These are phyloP conservation scores for Acrobasis suavella DNA, from an alignment of 2,888 invertebrate genomes.

Conservation along the genomic window DNA sequence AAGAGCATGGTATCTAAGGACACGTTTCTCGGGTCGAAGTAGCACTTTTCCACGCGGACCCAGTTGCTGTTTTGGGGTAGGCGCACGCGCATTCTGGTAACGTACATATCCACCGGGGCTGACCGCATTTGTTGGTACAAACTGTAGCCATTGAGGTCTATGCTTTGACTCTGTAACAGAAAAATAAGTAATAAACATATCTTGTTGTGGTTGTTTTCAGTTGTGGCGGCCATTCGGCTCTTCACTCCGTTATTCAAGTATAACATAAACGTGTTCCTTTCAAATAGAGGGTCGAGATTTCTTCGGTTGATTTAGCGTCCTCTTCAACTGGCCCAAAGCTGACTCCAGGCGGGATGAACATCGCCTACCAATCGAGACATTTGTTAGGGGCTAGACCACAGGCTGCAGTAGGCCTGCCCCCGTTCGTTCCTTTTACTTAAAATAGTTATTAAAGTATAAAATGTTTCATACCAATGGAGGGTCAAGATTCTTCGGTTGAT, in stretches of 20 bases:
- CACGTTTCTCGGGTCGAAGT: conserved; percentile 88
- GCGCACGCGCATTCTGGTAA: conserved; percentile 86
- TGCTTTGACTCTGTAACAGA: conserved; percentile 69
- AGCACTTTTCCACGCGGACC: conserved; percentile 89
- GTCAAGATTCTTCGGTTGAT: conserved; percentile 75
- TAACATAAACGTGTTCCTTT: no score
- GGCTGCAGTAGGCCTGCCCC: no score
- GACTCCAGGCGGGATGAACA: no score
- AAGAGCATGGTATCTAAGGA: conserved; percentile 89
- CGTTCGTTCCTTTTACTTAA: no score
- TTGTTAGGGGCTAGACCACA: no score
- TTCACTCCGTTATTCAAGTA: no score
- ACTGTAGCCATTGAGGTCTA: conserved; percentile 85
- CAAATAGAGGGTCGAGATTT: no score
- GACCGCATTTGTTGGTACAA: conserved; percentile 84
- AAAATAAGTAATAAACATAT: not conserved
- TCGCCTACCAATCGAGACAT: no score
- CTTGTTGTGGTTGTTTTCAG: no score
- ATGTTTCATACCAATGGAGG: conserved; percentile 60
- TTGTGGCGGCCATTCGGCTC: no score
- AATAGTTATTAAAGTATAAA: conserved; percentile 3
- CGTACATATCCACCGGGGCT: conserved; percentile 86
- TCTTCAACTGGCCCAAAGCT: no score
- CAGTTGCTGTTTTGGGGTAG: conserved; percentile 85
- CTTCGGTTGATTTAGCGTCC: no score